Evolutionary conservation across 1,140 invertebrate genomes (phyloP).

Genomic region (Pachypsylla venusta): DNA sequence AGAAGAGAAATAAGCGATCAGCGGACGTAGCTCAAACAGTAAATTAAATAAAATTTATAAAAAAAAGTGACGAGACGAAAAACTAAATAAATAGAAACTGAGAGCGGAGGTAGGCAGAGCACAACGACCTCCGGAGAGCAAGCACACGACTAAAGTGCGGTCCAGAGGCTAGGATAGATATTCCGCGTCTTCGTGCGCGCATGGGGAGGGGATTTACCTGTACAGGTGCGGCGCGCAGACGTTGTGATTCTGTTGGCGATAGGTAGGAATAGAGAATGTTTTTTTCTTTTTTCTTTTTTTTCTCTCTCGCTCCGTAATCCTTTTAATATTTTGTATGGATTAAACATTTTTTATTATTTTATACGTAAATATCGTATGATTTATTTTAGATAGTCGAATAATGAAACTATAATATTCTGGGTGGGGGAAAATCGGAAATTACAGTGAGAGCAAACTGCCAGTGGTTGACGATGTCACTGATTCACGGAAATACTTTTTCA

Average conservation of each 20-base stretch:
- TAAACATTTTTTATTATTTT: neutral
- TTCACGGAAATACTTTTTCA: no score
- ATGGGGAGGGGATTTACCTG: slow-evolving; percentile 6
- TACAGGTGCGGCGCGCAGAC: neutral
- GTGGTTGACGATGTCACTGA: no score
- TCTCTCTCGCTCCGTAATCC: neutral
- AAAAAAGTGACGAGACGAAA: neutral
- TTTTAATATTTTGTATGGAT: slow-evolving; percentile 8
- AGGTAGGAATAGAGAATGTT: neutral
- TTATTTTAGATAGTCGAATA: no score
- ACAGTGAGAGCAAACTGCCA: no score
- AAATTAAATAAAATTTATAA: neutral
- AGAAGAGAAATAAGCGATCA: neutral
- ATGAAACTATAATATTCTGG: no score
- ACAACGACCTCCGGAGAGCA: slow-evolving; percentile 5
- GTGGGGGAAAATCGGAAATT: no score
- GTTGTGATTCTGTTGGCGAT: neutral
- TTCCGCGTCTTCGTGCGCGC: no score
- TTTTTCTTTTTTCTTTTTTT: neutral
- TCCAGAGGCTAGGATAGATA: no score
- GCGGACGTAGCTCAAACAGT: neutral
- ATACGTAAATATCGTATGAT: neutral
- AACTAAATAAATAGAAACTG: neutral
- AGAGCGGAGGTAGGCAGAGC: neutral
- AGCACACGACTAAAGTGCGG: slow-evolving; percentile 1